Conservation (phyloP, 2,888 invertebrate genomes). For the Sympetrum striolatum region DNA sequence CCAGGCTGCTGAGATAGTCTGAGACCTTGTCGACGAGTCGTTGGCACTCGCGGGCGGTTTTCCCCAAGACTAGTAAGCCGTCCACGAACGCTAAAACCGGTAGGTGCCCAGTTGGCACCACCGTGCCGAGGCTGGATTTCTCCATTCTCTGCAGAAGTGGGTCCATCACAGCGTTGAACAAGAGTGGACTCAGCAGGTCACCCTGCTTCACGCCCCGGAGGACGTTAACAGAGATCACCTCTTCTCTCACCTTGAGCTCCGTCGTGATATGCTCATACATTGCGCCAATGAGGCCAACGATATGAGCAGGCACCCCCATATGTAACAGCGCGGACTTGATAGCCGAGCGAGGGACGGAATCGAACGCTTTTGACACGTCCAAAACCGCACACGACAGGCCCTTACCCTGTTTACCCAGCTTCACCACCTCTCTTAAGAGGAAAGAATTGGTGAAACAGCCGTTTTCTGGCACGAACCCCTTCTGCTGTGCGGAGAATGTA, state of each 20-base stretch:
- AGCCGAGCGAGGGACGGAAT: neutral
- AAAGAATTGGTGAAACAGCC: too few species aligned
- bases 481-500: too few species aligned
- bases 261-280: conserved; percentile 9
- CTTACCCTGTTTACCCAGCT: too few species aligned
- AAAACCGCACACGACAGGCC: too few species aligned
- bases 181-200: conserved; percentile 47
- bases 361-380: too few species aligned
- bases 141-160: conserved; percentile 7
- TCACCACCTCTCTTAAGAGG: too few species aligned
- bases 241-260: neutral
- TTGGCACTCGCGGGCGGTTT: neutral
- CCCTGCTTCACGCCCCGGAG: conserved; percentile 44
- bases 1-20: rapidly evolving
- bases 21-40: neutral
- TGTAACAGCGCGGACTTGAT: conserved; percentile 10
- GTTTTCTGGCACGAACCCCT: too few species aligned
- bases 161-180: conserved; percentile 48
- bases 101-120: neutral
- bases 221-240: neutral
- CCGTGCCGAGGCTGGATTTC: neutral
- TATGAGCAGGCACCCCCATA: neutral
- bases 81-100: conserved; percentile 49
- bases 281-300: conserved; percentile 43
- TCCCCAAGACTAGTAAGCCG: conserved; percentile 47